Evolutionary conservation across 1,140 invertebrate genomes (phyloP).

Genomic region (Colletes gigas): DNA sequence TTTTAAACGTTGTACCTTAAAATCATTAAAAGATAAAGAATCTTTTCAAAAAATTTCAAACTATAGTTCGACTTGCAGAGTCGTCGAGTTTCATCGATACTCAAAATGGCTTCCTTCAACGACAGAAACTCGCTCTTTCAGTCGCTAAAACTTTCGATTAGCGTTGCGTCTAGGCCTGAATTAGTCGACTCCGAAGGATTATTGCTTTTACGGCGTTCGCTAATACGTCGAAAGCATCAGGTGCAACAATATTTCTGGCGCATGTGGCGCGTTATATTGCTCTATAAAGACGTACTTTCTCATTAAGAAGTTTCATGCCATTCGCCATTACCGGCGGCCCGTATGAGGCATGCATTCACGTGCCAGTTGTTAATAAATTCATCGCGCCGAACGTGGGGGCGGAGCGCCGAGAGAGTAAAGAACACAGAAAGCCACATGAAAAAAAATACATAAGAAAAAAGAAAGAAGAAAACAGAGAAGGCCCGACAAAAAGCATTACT

Average conservation of each 20-base stretch:
- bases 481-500: conserved; percentile 34
- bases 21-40: too few species aligned
- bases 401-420: too few species aligned
- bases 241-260: conserved; percentile 60
- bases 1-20: too few species aligned
- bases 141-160: conserved; percentile 31
- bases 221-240: conserved; percentile 53
- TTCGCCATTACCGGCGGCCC: conserved; percentile 51
- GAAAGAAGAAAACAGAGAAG: neutral
- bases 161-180: conserved; percentile 1
- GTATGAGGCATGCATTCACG: conserved; percentile 45
- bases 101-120: neutral
- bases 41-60: too few species aligned
- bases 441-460: neutral
- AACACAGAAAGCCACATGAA: neutral
- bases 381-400: conserved; percentile 5
- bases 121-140: neutral
- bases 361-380: conserved; percentile 60
- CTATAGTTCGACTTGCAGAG: neutral
- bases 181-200: conserved; percentile 45
- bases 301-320: conserved; percentile 65
- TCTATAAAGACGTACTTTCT: conserved; percentile 67
- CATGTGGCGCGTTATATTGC: conserved; percentile 55
- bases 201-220: conserved; percentile 32
- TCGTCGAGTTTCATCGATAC: neutral